Base-by-base conservation (phyloP, 2,888 invertebrate genomes). In the Tipula vernalis region DNA sequence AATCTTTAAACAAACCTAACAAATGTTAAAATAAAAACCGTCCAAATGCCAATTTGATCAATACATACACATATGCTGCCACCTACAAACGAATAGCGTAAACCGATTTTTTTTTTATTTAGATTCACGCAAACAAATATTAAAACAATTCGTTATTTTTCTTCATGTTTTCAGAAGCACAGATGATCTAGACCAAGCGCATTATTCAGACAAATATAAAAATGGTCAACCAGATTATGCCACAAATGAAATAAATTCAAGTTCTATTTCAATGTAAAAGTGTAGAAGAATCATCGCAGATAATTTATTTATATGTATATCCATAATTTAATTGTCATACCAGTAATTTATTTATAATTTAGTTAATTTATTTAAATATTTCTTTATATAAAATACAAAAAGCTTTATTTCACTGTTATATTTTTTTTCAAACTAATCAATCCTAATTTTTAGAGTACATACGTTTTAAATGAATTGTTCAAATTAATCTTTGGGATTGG, bases 161-260 rank as follows among this genome's bases (percentile, higher is more conserved):
- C 4, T 83, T 83, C 10, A 5, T n/a, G 5, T 84, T 28, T 84
- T 3, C 84, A 84, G 84, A 15, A 84, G 39, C 41, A 84, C 15
- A 39, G 84, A 84, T 84, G 84, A 84, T 41, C 41, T 84, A n/a
- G 84, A 84, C 39, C 36, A 84, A 84, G 84, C 36, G 5, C 84
- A 84, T 39, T 84, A 84, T 84, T 84, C 84, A 36, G 41, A 84
- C 2, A 84, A 41, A 39, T 39, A 84, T 39, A 36, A 41, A 15
- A 84, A 84, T 84, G 84, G 15, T 2, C 36, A 84, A 84, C 36
- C 36, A n/a, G 41, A 84, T 84, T 84, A 39, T 84, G 39, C 15
- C n/a, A 84, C 85, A 85, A 85, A 85, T 44, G 85, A 85, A 12
- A 85, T 85, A 18, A 39, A 85, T 42, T 44, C 85, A 6, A 42